phyloP scores from a whole-genome alignment of 2,797 vertebrate species.

The Sebastes hubbsi region DNA sequence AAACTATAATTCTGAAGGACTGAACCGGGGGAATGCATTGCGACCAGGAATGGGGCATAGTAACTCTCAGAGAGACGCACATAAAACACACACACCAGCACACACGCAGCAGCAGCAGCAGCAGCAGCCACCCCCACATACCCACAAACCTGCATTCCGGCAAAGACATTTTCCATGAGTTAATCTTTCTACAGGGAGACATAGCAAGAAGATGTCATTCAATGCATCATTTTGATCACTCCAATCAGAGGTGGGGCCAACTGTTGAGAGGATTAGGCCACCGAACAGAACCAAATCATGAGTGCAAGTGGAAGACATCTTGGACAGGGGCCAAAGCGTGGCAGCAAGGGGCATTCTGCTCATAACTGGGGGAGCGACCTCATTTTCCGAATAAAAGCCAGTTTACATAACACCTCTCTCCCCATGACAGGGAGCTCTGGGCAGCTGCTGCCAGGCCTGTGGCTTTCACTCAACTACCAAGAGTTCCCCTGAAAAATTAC shows the following conservation, averaged over 20 bases:
- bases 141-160: conserved; percentile 68
- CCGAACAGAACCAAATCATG: conserved; percentile 60
- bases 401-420: conserved; percentile 83
- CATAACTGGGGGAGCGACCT: conserved; percentile 78
- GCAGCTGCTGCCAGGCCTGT: conserved; percentile 71
- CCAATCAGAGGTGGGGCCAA: conserved; percentile 44
- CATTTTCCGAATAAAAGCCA: conserved; percentile 77
- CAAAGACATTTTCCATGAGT: conserved; percentile 76
- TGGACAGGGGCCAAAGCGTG: conserved; percentile 65
- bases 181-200: conserved; percentile 63
- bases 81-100: conserved; percentile 13
- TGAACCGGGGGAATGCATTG: conserved; percentile 26
- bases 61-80: conserved; percentile 45
- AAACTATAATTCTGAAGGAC: conserved; percentile 34
- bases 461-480: conserved; percentile 63
- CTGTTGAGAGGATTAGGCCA: conserved; percentile 54
- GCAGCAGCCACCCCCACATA: conserved; percentile 41
- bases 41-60: conserved; percentile 26
- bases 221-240: conserved; percentile 59
- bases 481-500: conserved; percentile 56
- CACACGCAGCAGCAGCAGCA: not conserved
- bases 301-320: conserved; percentile 73
- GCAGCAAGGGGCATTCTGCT: conserved; percentile 72
- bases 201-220: conserved; percentile 45
- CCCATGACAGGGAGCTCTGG: conserved; percentile 65